Percentiles rank a stretch among this genome's conserved stretches.
Evolutionary conservation across 2,888 invertebrate species (phyloP).

Genomic region (Antheraea yamamai): DNA sequence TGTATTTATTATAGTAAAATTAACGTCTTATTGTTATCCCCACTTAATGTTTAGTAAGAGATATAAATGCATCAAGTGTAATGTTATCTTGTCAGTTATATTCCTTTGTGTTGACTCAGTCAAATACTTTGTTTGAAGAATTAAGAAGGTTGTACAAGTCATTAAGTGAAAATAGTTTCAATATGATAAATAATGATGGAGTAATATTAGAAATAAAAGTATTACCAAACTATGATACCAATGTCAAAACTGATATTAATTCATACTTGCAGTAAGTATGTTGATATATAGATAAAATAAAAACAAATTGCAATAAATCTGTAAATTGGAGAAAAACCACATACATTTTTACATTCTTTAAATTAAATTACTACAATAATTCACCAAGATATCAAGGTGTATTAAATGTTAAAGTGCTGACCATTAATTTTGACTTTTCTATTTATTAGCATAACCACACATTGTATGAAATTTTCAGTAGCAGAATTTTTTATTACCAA

Average conservation of each 20-base stretch:
- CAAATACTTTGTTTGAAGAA: not conserved
- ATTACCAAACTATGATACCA: not conserved
- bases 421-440: no score
- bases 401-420: no score
- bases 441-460: no score
- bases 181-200: not conserved
- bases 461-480: no score
- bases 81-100: not conserved
- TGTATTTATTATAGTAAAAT: not conserved
- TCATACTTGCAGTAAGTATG: not conserved
- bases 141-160: not conserved
- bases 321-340: no score
- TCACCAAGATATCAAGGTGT: no score
- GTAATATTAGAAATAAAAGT: not conserved
- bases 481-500: no score
- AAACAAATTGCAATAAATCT: no score
- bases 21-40: conserved; percentile 3
- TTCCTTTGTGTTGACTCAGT: not conserved
- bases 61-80: not conserved
- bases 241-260: not conserved
- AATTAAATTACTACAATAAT: no score
- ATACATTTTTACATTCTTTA: no score
- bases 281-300: not conserved
- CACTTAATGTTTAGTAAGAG: not conserved
- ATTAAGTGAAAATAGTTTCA: not conserved